These are phyloP conservation scores for Ceuthmochares aereus DNA, from an alignment of 2,113 vertebrate species.

Conservation along the genomic window DNA sequence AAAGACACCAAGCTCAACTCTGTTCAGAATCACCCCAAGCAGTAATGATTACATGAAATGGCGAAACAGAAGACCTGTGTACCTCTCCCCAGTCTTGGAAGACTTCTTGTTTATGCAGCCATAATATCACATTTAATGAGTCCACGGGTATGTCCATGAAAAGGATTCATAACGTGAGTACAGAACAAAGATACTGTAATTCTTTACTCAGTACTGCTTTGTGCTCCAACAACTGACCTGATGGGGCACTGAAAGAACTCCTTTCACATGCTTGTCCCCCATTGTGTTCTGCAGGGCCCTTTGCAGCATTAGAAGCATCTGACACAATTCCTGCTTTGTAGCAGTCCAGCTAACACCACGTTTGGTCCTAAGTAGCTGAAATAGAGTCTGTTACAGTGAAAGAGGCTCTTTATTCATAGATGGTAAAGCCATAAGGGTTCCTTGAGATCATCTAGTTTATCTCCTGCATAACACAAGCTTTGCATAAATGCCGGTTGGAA, in stretches of 20 bases:
- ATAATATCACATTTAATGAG: background rate
- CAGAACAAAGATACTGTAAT: constrained; percentile 4
- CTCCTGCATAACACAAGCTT: constrained; percentile 18
- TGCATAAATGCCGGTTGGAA: constrained; percentile 15
- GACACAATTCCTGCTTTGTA: constrained; percentile 68
- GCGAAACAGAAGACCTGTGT: background rate
- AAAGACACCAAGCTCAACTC: background rate
- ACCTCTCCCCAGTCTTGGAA: background rate
- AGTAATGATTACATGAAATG: background rate
- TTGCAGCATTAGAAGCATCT: background rate
- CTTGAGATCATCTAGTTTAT: constrained; percentile 48
- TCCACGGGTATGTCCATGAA: background rate
- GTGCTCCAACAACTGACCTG: constrained; percentile 36
- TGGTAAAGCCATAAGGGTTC: constrained; percentile 34
- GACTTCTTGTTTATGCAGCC: background rate
- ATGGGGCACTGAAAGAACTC: constrained; percentile 46
- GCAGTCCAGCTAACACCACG: background rate
- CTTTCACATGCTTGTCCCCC: constrained; percentile 38
- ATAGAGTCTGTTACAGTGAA: constrained; percentile 33
- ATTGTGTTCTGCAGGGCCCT: constrained; percentile 41
- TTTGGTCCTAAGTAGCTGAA: constrained; percentile 1
- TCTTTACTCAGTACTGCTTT: constrained; percentile 27
- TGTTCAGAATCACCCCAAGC: background rate
- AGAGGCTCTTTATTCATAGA: constrained; percentile 41
- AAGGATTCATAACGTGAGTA: background rate